A percentile compares a stretch with the other conserved stretches of the same genome.
phyloP scores from a whole-genome alignment of 2,888 invertebrate species.

The Aspidiotus rigidus region DNA sequence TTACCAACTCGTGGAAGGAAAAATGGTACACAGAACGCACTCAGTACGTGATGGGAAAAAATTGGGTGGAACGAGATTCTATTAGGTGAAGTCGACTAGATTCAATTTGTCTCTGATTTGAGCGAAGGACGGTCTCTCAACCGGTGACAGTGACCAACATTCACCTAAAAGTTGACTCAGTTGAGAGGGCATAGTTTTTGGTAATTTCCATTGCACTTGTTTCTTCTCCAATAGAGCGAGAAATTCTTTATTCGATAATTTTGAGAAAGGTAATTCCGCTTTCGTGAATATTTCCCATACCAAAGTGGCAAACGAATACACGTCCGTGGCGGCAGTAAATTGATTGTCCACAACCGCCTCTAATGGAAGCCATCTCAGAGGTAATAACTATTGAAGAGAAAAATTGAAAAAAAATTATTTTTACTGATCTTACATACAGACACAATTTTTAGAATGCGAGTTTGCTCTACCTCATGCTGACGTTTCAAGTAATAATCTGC shows the following conservation, averaged over 20 bases:
- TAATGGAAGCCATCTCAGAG: constrained; percentile 79
- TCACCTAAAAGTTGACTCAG: constrained; percentile 54
- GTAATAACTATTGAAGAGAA: constrained; percentile 54
- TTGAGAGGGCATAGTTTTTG: constrained; percentile 53
- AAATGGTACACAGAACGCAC: no score
- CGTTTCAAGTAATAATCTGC: constrained; percentile 77
- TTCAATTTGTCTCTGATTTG: constrained; percentile 47
- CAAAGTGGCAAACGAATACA: constrained; percentile 80
- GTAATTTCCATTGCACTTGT: constrained; percentile 58
- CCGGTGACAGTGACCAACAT: constrained; percentile 59
- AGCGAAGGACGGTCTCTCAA: constrained; percentile 59
- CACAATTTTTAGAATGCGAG: background rate
- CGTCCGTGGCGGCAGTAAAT: constrained; percentile 85
- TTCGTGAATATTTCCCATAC: constrained; percentile 82
- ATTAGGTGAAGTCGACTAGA: background rate
- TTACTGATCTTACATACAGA: no score
- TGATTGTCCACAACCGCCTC: constrained; percentile 86
- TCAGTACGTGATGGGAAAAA: no score
- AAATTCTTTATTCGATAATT: constrained; percentile 66
- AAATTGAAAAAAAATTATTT: background rate
- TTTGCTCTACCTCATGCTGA: constrained; percentile 52
- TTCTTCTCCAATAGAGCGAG: constrained; percentile 55
- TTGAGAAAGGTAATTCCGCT: constrained; percentile 66
- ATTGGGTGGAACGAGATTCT: no score
- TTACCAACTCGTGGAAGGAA: no score